Evolutionary conservation across 1,140 invertebrate genomes (phyloP).

Genomic region (Pachyrhynchus sulphureomaculatus): DNA sequence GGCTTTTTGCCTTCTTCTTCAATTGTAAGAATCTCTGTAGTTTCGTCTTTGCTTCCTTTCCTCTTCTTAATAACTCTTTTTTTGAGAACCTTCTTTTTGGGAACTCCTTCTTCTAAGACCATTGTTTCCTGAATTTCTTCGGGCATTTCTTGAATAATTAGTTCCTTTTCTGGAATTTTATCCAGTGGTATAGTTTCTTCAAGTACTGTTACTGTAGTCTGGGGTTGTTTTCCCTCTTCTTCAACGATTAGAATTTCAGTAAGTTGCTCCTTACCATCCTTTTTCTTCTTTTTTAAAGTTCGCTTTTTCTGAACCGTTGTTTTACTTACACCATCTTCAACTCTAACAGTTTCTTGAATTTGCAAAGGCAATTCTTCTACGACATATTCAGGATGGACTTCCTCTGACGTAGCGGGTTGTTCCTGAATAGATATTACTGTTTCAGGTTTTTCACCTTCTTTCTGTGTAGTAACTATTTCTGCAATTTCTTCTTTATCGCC

Average conservation of each 20-base stretch:
- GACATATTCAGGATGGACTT: slow-evolving; percentile 27
- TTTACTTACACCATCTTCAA: slow-evolving; percentile 33
- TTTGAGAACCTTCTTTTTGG: slow-evolving; percentile 42
- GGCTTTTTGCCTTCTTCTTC: slow-evolving; percentile 45
- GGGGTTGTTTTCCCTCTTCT: slow-evolving; percentile 45
- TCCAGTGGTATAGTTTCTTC: slow-evolving; percentile 18
- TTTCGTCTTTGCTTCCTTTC: slow-evolving; percentile 48
- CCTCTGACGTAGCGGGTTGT: slow-evolving; percentile 35
- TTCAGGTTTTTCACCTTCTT: slow-evolving; percentile 41
- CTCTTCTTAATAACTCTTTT: slow-evolving; percentile 50
- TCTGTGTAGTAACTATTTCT: slow-evolving; percentile 43
- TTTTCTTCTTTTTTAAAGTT: slow-evolving; percentile 44
- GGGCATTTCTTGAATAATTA: slow-evolving; percentile 48
- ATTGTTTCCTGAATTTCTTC: slow-evolving; percentile 35
- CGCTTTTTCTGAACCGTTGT: slow-evolving; percentile 47
- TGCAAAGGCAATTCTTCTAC: slow-evolving; percentile 49
- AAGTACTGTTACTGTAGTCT: slow-evolving; percentile 39
- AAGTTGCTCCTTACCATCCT: slow-evolving; percentile 37
- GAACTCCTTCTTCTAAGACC: slow-evolving; percentile 39
- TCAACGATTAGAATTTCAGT: slow-evolving; percentile 45
- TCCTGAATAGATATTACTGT: slow-evolving; percentile 30
- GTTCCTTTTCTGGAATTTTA: slow-evolving; percentile 31
- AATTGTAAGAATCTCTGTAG: slow-evolving; percentile 41
- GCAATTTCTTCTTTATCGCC: slow-evolving; percentile 41
- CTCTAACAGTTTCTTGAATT: slow-evolving; percentile 41